Conservation (phyloP, 1,140 invertebrate species). For the Belonocnema kinseyi region DNA sequence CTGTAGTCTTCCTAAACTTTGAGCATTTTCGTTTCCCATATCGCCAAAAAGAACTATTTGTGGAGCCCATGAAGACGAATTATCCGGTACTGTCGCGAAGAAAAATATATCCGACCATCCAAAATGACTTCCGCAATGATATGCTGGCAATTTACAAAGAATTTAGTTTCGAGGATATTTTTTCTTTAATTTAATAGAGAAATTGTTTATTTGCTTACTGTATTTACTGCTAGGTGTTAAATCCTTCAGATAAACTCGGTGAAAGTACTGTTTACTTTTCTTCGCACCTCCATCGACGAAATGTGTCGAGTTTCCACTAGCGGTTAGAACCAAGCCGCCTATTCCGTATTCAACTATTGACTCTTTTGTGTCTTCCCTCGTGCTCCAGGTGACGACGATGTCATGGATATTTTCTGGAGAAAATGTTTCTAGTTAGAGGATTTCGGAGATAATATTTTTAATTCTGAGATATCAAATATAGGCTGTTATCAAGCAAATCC, state of each 20-base stretch:
- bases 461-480: slow-evolving; percentile 26
- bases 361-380: slow-evolving; percentile 81
- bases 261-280: slow-evolving; percentile 86
- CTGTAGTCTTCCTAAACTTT: slow-evolving; percentile 88
- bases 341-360: slow-evolving; percentile 88
- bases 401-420: slow-evolving; percentile 79
- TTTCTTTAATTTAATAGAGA: slow-evolving; percentile 23
- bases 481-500: too few species aligned
- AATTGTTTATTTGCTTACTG: slow-evolving; percentile 59
- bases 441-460: slow-evolving; percentile 26
- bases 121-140: slow-evolving; percentile 86
- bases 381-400: slow-evolving; percentile 94
- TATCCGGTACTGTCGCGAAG: slow-evolving; percentile 82
- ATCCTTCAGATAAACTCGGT: slow-evolving; percentile 79
- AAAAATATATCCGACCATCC: slow-evolving; percentile 89
- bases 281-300: slow-evolving; percentile 89
- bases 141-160: slow-evolving; percentile 77
- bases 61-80: slow-evolving; percentile 84
- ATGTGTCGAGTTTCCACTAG: slow-evolving; percentile 78
- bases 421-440: slow-evolving; percentile 36
- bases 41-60: slow-evolving; percentile 92
- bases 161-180: slow-evolving; percentile 35
- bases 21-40: slow-evolving; percentile 92
- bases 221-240: slow-evolving; percentile 74
- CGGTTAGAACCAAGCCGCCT: slow-evolving; percentile 75